Evolutionary conservation across 1,140 invertebrate species (phyloP), one percentile per base, ranked within the genome.

Genomic region (Platyscapa corneri): DNA sequence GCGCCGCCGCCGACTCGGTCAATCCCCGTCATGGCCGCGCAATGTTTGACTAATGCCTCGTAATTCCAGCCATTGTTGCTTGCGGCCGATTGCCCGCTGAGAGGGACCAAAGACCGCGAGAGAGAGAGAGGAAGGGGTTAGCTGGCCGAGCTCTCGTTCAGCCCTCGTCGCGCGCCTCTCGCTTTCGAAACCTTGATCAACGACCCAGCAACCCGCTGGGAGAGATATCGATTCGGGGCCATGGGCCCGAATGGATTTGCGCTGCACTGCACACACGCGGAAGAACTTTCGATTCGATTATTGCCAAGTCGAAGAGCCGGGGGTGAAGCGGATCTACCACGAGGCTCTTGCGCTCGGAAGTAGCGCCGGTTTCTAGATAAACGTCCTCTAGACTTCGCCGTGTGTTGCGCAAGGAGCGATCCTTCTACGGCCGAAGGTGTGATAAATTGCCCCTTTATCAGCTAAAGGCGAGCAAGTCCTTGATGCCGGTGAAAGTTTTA

Each of bases 41-140:
- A 32, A 67, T 72, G 56, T 67, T 67, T 84, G 39, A 84, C 56
- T 67, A 78, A 78, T 84, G 60, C 39, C 82, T 46, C 60, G 27
- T 32, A 20, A 64, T 78, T 46, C 56, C n/a, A n/a, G n/a, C n/a
- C n/a, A n/a, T n/a, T n/a, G n/a, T n/a, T n/a, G n/a, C n/a, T n/a
- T n/a, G n/a, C n/a, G n/a, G n/a, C n/a, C n/a, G n/a, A n/a, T n/a
- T n/a, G n/a, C n/a, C n/a, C n/a, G n/a, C n/a, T n/a, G n/a, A n/a
- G n/a, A n/a, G n/a, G n/a, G n/a, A n/a, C n/a, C n/a, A n/a, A n/a
- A n/a, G n/a, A n/a, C n/a, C n/a, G n/a, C n/a, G n/a, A n/a, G n/a
- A n/a, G n/a, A n/a, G n/a, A 37, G 1, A 42, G 20, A 20, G 27
- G 37, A 42, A n/a, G 7, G 18, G 23, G 34, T 8, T 10, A 75